Evolutionary conservation across 2,113 vertebrate species (phyloP).

Genomic region (Isichthys henryi): DNA sequence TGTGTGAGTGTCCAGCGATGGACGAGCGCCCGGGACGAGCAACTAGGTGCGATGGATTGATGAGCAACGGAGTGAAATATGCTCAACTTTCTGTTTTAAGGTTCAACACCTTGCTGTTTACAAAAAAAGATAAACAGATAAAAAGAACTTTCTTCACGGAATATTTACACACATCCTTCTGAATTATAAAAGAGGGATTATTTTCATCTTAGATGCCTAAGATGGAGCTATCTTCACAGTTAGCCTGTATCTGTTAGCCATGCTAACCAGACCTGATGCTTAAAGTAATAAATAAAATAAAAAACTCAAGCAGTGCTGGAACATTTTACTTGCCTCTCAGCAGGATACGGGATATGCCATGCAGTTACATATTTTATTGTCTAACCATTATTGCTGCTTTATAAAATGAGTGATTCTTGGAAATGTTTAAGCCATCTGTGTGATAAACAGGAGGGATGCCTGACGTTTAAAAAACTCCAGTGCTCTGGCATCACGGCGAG

Average conservation of each 20-base stretch:
- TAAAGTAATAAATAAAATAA: conserved; percentile 11
- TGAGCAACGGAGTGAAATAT: neutral
- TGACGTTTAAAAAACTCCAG: neutral
- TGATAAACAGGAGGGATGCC: neutral
- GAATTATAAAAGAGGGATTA: neutral
- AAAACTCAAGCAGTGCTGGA: neutral
- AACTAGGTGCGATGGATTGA: neutral
- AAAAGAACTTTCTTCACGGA: neutral
- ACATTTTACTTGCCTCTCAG: neutral
- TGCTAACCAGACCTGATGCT: conserved; percentile 9
- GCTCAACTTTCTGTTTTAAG: neutral
- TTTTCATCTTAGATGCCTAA: conserved; percentile 20
- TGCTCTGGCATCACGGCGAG: neutral
- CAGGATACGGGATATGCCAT: neutral
- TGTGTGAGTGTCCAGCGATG: neutral
- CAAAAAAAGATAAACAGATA: neutral
- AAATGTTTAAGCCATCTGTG: conserved; percentile 3
- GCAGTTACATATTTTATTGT: neutral
- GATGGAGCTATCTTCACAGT: conserved; percentile 18
- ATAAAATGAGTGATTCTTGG: neutral
- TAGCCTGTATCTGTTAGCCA: conserved; percentile 28
- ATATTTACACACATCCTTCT: neutral
- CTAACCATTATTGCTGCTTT: neutral
- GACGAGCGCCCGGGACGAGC: neutral
- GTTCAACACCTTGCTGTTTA: neutral